Evolutionary conservation across 2,797 vertebrate species (phyloP).

Genomic region (Distichodus sexfasciatus): DNA sequence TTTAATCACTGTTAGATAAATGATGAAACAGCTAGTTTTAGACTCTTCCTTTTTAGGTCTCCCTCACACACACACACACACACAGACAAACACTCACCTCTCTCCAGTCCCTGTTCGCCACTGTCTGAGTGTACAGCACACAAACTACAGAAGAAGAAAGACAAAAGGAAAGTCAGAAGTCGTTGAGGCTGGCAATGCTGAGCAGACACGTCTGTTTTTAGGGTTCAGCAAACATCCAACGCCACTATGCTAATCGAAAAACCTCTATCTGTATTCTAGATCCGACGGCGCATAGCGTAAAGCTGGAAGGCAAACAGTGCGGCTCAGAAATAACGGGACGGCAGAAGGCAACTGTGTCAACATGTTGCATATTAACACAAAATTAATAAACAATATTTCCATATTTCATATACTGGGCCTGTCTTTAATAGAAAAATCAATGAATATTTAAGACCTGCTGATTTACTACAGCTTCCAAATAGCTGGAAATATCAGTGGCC

Average conservation of each 20-base stretch:
- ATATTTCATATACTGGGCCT: neutral
- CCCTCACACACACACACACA: neutral
- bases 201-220: constrained; percentile 11
- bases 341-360: neutral
- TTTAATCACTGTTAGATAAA: constrained; percentile 3
- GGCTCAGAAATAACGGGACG: neutral
- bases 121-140: constrained; percentile 92
- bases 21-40: constrained; percentile 2
- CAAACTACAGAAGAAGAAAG: constrained; percentile 82
- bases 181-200: neutral
- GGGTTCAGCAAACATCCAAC: constrained; percentile 4
- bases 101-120: constrained; percentile 95
- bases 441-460: neutral
- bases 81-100: constrained; percentile 80
- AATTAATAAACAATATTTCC: neutral
- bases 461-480: neutral
- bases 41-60: neutral
- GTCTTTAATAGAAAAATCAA: neutral
- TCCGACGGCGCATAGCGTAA: neutral
- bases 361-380: neutral
- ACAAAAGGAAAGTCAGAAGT: constrained; percentile 29
- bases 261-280: constrained; percentile 12
- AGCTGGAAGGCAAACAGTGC: neutral
- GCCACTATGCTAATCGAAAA: constrained; percentile 25
- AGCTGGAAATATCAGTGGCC: neutral